Conservation (phyloP, 1,140 invertebrate species). For the Maconellicoccus hirsutus region DNA sequence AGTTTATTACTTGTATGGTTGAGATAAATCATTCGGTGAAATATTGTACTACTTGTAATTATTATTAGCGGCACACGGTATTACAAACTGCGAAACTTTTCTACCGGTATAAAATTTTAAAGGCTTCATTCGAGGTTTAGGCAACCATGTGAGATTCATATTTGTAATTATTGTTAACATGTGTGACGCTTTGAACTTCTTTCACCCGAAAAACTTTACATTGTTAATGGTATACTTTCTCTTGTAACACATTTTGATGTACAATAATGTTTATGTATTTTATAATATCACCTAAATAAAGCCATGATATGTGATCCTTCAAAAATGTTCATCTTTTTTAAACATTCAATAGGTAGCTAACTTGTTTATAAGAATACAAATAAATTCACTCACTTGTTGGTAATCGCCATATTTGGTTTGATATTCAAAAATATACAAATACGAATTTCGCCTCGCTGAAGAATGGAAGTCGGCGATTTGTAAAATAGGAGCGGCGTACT, state of each 20-base stretch:
- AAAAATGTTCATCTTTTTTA: too few species aligned
- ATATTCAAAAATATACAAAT: slow-evolving; percentile 87
- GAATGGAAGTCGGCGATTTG: slow-evolving; percentile 87
- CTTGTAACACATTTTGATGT: too few species aligned
- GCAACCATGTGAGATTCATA: neutral
- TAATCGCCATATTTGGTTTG: slow-evolving; percentile 84
- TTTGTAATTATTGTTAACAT: neutral
- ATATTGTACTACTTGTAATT: slow-evolving; percentile 12
- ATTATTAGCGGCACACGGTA: neutral
- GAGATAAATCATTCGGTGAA: neutral
- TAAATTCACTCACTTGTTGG: slow-evolving; percentile 54
- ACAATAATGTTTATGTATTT: too few species aligned
- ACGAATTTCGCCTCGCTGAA: slow-evolving; percentile 65
- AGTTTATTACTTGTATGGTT: slow-evolving; percentile 13
- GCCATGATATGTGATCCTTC: too few species aligned
- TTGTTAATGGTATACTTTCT: too few species aligned
- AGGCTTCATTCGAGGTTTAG: neutral
- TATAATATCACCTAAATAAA: too few species aligned
- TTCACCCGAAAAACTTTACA: too few species aligned
- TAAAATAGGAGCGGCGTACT: slow-evolving; percentile 82
- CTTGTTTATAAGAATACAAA: too few species aligned
- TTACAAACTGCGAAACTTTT: slow-evolving; percentile 3
- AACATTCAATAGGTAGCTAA: too few species aligned
- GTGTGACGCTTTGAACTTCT: neutral
- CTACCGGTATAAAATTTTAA: neutral